Evolutionary conservation across 2,113 vertebrate species (phyloP), one percentile per base, ranked within the genome.

Genomic region (Dascyllus trimaculatus): DNA sequence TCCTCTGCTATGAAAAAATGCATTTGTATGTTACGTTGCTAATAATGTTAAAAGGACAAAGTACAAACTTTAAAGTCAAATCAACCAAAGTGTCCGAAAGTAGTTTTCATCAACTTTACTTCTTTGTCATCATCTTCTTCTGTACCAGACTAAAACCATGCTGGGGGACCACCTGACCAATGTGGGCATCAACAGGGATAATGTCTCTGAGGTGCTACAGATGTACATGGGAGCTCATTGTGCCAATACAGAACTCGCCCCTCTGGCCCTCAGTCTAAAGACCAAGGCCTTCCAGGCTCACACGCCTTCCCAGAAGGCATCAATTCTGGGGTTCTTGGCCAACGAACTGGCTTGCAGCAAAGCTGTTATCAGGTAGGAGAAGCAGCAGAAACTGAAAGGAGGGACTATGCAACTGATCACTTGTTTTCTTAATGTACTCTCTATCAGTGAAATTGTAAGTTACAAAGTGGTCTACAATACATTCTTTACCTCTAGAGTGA

Each of bases 231-330:
- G 96, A 81, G 96, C 96, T 17, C 97, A 99, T 66, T 97, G 96
- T 88, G 95, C 95, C 73, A 96, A 97, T 75, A 97, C 96, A 1
- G 96, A 97, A 3, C 92, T 95, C 74, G 96, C 96, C 1, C 96
- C 95, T 71, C 76, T 95, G 63, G 87, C 93, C 56, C 83, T 93
- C 87, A 99, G 98, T 88, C 93, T 99, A 84, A 98, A 96, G 92
- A 99, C 98, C 70, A 99, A 97, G 93, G 96, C 97, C 84, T 99
- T 99, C 90, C 98, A 99, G 92, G 98, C 98, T 8, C 98, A 99
- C 88, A 96, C 96, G 0, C 98, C 98, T 19, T 82, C 93, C 38
- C 98, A 99, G 89, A 99, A 99, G 91, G 96, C 98, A 38, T 97
- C 97, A 0, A 86, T 98, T 11, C 94, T 99, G 70, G 97, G 97